Evolutionary conservation across 2,888 invertebrate genomes (phyloP), one percentile per base, ranked within the genome.

Genomic region (Spicauda simplicius): DNA sequence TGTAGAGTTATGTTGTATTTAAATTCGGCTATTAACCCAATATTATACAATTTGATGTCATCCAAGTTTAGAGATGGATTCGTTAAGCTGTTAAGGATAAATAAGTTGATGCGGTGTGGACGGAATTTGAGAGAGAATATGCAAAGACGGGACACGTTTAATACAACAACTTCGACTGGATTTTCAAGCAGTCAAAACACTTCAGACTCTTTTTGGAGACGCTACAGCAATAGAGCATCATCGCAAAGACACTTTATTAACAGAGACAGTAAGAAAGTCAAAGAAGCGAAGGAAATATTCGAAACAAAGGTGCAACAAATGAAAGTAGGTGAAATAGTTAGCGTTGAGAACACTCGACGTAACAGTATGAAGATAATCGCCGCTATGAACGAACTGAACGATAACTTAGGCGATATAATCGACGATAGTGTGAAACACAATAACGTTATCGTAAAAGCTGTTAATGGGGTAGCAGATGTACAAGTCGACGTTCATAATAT

Each of bases 11-110:
- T 98, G 96, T 91, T 97, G 74, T 97, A 98, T 88, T 94, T 98
- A 64, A 98, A 98, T 87, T 98, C 98, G 58, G 98, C 98, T 12
- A 95, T 98, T 65, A 98, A 98, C 93, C 98, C 98, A 12, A 97
- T 98, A 78, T 91, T 98, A 62, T 98, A 98, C 88, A 98, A 98
- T 85, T 94, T 98, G 65, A 97, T 98, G 96, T 97, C 97, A 69
- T 97, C 97, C 0, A 98, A 98, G 84, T 98, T 98, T 89, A 95
- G 98, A 10, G 96, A 96, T 61, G 97, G 97, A 5, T 97, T 97
- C 76, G 93, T 96, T 64, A 95, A 95, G 77, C 86, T 97, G 59
- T 94, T 96, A 41, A 90, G 76, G 70, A 88, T 93, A 53, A 92
- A 91, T 73, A 93, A 90, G 70, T 75, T 91, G 67, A 88, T 93